Base-by-base conservation (phyloP, 2,113 vertebrate species). In the Tyrannus savana region DNA sequence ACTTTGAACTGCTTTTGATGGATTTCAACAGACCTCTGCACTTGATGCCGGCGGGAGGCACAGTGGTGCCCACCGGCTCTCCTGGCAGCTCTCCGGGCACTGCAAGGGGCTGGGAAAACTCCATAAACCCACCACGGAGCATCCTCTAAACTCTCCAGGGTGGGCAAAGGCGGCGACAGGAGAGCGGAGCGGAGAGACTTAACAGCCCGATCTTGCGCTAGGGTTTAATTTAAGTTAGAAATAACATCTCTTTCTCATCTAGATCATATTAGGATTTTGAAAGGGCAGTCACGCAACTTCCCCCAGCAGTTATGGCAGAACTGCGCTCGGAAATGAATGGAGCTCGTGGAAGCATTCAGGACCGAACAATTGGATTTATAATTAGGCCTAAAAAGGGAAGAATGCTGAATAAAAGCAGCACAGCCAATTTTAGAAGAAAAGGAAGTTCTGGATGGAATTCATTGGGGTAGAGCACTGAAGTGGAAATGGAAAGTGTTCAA, bases 371-470 rank as follows among this genome's bases (percentile, higher is more conserved):
- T 63, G 59, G 93, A 89, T 97, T 96, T 97, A 96, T 97, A 96
- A 97, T 96, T 95, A 96, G 94, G 93, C 87, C 90, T 95, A 96
- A 96, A 95, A 95, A 90, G 94, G 90, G 88, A 92, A 96, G 92
- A 92, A 94, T 44, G 27, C 79, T 95, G 95, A 97, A 97, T 96
- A 94, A 96, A 97, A 94, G 95, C 94, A 86, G 95, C 95, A 96
- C 95, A 96, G 93, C 95, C 95, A 96, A 96, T 97, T 95, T 96
- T 94, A 97, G 95, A 96, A 97, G 95, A 96, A 95, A 96, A 96
- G 94, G 94, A 96, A 96, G 95, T 96, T 96, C 84, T 79, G 91
- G 97, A 96, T 87, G 84, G 95, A 96, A 96, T 95, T 88, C 91
- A 90, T 96, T 96, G 84, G 77, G 94, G 84, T 89, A 90, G 59